Percentiles rank a stretch among this genome's conserved stretches.
Evolutionary conservation across 2,888 invertebrate genomes (phyloP).

Genomic region (Tenthredo mesomela): DNA sequence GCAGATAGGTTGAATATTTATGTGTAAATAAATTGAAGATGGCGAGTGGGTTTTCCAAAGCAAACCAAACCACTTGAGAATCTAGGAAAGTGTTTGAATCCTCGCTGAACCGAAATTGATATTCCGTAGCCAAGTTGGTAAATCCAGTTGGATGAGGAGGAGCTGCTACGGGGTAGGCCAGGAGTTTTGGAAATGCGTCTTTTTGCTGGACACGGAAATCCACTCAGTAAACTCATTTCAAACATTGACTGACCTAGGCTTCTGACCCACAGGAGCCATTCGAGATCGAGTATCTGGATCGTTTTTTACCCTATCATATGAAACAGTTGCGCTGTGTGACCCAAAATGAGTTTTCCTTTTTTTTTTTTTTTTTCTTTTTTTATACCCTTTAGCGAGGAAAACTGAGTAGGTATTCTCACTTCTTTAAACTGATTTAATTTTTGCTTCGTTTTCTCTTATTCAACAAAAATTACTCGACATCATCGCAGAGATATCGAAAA

Average conservation of each 20-base stretch:
- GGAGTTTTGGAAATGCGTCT: conserved; percentile 38
- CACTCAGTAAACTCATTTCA: conserved; percentile 49
- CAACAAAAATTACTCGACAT: no score
- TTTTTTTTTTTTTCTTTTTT: conserved; percentile 14
- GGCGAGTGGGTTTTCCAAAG: not conserved
- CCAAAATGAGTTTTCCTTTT: not conserved
- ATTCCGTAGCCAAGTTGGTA: conserved; percentile 29
- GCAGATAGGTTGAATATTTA: not conserved
- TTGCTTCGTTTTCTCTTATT: not conserved
- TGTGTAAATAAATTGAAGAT: not conserved
- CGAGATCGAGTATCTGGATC: conserved; percentile 22
- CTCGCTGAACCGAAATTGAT: conserved; percentile 34
- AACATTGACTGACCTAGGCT: conserved; percentile 39
- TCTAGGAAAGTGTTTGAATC: conserved; percentile 30
- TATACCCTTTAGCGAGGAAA: not conserved
- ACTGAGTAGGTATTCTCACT: not conserved
- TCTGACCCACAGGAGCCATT: conserved; percentile 29
- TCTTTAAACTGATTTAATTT: not conserved
- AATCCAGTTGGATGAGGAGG: not conserved
- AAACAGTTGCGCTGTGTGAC: conserved; percentile 11
- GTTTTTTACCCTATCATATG: conserved; percentile 5
- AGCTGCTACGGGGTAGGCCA: not conserved
- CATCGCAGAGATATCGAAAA: no score
- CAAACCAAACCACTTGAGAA: not conserved
- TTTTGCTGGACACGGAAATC: conserved; percentile 45